Percentiles rank a stretch among this genome's conserved stretches.
phyloP scores from a whole-genome alignment of 92 coral and sea anemone species.

The Zoanthus gigantus region DNA sequence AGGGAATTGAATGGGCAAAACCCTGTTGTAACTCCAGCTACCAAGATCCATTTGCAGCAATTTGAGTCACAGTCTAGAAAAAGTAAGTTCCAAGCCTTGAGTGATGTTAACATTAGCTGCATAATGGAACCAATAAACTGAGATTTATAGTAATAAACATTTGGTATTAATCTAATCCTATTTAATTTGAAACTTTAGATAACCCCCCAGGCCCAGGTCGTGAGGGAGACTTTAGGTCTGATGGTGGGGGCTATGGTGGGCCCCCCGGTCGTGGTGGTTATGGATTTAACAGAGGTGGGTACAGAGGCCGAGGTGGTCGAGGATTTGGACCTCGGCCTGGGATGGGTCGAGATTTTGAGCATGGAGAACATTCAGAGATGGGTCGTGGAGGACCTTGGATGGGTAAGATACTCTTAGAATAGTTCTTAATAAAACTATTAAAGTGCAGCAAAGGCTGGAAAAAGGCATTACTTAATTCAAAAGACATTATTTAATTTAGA shows the following conservation, averaged over 20 bases:
- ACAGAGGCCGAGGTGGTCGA: constrained; percentile 84
- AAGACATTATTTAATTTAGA: too few relatives aligned
- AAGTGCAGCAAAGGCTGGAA: too few relatives aligned
- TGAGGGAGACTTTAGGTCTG: constrained; percentile 54
- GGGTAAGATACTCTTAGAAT: constrained; percentile 66
- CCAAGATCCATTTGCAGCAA: constrained; percentile 90
- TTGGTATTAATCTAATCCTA: not conserved
- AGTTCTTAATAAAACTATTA: too few relatives aligned
- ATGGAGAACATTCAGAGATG: constrained; percentile 78
- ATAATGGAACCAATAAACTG: too few relatives aligned
- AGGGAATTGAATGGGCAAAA: constrained; percentile 94
- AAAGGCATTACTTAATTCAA: too few relatives aligned
- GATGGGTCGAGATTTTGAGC: constrained; percentile 91
- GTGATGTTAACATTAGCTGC: not conserved
- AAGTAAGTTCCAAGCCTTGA: constrained; percentile 20
- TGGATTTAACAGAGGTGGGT: constrained; percentile 85
- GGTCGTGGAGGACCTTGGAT: constrained; percentile 94
- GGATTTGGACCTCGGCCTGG: constrained; percentile 88
- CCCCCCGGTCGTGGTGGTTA: constrained; percentile 80
- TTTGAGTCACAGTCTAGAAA: constrained; percentile 91
- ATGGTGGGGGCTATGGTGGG: constrained; percentile 66
- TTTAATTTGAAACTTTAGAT: constrained; percentile 40
- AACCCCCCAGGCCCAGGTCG: constrained; percentile 72
- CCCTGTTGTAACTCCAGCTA: constrained; percentile 94
- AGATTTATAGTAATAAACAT: too few relatives aligned